Evolutionary conservation across 2,888 invertebrate genomes (phyloP), one percentile per base, ranked within the genome.

Genomic region (Tyria jacobaeae): DNA sequence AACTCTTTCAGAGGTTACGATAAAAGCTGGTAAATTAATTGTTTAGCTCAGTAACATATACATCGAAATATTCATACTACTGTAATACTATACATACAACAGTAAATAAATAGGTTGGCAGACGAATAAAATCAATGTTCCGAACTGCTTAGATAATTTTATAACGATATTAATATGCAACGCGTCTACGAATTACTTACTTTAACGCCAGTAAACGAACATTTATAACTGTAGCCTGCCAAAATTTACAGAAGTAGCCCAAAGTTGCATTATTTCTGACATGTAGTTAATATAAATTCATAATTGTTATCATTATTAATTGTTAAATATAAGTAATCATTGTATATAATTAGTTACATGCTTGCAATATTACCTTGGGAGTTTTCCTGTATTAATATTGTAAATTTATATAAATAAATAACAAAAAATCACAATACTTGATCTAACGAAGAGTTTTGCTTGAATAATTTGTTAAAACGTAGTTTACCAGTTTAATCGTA

Each of bases 381-480:
- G n/a, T n/a, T n/a, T n/a, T n/a, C n/a, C n/a, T n/a, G n/a, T n/a
- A n/a, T n/a, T n/a, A n/a, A n/a, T n/a, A n/a, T n/a, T n/a, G n/a
- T n/a, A n/a, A n/a, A n/a, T n/a, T n/a, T n/a, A n/a, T n/a, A n/a
- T n/a, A n/a, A n/a, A n/a, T n/a, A n/a, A n/a, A n/a, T n/a, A n/a
- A n/a, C n/a, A n/a, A n/a, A n/a, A n/a, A n/a, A n/a, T 76, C 73
- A 73, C 66, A 66, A 70, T 75, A 70, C 71, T 67, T 65, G 71
- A 78, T 78, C 75, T 74, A 77, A 76, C 79, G 72, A 79, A n/a
- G 79, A 84, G 83, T 87, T 84, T 84, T 81, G 84, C 83, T 84
- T 80, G 83, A 85, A 85, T 84, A 87, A 90, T 90, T 89, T 90
- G 84, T 87, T 85, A 86, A 85, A 89, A 83, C 79, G 82, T 83